Percentiles rank a stretch among this genome's conserved stretches.
Evolutionary conservation across 1,140 invertebrate species (phyloP).

Genomic region (Macrotrachela quadricornifera): DNA sequence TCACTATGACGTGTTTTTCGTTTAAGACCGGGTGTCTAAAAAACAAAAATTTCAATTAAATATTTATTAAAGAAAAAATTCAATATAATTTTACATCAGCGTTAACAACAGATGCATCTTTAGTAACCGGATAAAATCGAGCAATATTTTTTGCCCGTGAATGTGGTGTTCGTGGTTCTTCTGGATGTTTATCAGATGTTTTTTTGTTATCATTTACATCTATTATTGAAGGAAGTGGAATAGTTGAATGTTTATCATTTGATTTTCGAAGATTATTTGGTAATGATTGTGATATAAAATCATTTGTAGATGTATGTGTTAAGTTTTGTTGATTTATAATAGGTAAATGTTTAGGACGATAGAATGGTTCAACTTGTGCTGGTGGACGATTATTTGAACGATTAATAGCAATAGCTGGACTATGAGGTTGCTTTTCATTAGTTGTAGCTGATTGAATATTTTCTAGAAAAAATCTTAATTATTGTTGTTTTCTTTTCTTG

Average conservation of each 20-base stretch:
- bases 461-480: too few species aligned
- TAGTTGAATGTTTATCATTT: too few species aligned
- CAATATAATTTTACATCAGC: background rate
- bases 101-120: constrained; percentile 30
- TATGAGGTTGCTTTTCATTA: too few species aligned
- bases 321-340: constrained; percentile 14
- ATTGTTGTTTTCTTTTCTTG: too few species aligned
- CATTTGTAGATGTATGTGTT: constrained; percentile 16
- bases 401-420: too few species aligned
- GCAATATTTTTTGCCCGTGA: constrained; percentile 24
- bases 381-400: background rate
- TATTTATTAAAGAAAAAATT: background rate
- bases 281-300: too few species aligned
- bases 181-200: constrained; percentile 10
- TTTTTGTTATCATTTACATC: too few species aligned
- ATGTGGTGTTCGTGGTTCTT: constrained; percentile 14
- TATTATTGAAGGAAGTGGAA: too few species aligned
- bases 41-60: constrained; percentile 5
- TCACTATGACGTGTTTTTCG: constrained; percentile 64
- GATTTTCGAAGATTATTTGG: too few species aligned
- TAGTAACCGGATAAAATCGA: constrained; percentile 83
- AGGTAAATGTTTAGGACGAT: constrained; percentile 13
- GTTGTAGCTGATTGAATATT: too few species aligned
- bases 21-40: constrained; percentile 45
- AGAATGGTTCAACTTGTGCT: background rate